These are phyloP conservation scores for Eulimnadia texana DNA, from an alignment of 1,140 invertebrate genomes.

Conservation along the genomic window DNA sequence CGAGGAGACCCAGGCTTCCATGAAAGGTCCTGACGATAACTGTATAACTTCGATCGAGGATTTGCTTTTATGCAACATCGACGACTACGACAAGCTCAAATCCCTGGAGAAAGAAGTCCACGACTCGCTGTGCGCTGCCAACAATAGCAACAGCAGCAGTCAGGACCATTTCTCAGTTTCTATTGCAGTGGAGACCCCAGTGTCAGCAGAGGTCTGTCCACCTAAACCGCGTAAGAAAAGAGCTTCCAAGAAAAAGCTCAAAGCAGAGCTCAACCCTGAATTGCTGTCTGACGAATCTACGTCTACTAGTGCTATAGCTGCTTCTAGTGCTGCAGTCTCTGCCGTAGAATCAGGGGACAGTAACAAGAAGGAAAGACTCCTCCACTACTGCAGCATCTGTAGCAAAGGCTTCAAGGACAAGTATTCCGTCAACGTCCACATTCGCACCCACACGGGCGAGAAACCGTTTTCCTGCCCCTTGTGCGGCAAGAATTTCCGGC, in stretches of 20 bases:
- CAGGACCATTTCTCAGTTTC: background rate
- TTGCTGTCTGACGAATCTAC: background rate
- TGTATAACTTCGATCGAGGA: conserved; percentile 12
- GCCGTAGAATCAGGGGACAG: background rate
- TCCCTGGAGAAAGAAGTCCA: conserved; percentile 20
- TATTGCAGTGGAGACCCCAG: background rate
- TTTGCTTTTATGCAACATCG: conserved; percentile 22
- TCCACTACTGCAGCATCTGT: conserved; percentile 81
- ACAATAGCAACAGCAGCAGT: conserved; percentile 11
- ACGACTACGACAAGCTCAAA: conserved; percentile 57
- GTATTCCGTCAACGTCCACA: conserved; percentile 83
- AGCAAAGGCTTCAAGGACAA: conserved; percentile 87
- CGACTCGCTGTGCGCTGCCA: background rate
- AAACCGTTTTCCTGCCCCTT: conserved; percentile 78
- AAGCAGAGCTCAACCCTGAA: background rate
- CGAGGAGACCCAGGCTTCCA: background rate
- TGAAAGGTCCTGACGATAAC: background rate
- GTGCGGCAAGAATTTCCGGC: conserved; percentile 83
- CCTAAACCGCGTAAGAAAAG: conserved; percentile 10
- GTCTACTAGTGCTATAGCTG: background rate
- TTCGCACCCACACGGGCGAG: conserved; percentile 76
- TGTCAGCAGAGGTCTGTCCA: background rate
- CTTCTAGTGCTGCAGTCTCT: too few relatives aligned
- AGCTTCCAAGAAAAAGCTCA: conserved; percentile 4
- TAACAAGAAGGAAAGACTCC: conserved; percentile 44